phyloP scores from a whole-genome alignment of 2,888 invertebrate species.

The Melieria omissa region DNA sequence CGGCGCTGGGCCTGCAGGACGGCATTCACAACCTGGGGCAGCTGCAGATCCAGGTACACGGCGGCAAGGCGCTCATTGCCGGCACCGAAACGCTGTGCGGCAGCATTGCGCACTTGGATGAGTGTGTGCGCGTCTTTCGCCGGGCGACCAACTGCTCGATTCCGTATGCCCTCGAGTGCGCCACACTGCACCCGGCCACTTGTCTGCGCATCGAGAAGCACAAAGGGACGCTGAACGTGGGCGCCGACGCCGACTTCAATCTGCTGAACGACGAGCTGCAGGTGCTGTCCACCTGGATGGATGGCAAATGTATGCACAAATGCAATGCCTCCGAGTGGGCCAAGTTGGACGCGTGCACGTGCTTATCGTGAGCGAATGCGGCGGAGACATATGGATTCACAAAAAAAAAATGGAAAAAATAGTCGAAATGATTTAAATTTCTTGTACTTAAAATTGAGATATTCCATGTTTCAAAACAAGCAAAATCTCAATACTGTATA shows the following conservation, averaged over 20 bases:
- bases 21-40: slow-evolving; percentile 91
- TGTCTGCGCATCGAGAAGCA: slow-evolving; percentile 79
- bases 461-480: too few species aligned
- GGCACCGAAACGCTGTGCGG: slow-evolving; percentile 92
- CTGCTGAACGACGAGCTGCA: slow-evolving; percentile 80
- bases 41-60: slow-evolving; percentile 79
- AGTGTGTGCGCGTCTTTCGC: slow-evolving; percentile 85
- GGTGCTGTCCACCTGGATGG: slow-evolving; percentile 89
- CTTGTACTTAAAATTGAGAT: too few species aligned
- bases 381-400: too few species aligned
- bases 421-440: too few species aligned
- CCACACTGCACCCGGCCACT: slow-evolving; percentile 90
- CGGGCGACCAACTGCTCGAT: slow-evolving; percentile 84
- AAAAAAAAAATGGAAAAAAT: too few species aligned
- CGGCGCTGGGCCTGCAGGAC: slow-evolving; percentile 89
- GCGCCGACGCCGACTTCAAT: slow-evolving; percentile 95
- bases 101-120: slow-evolving; percentile 86
- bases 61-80: slow-evolving; percentile 81
- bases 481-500: too few species aligned
- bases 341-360: too few species aligned
- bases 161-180: slow-evolving; percentile 91
- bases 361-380: too few species aligned
- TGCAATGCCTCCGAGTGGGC: not conserved
- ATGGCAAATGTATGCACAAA: slow-evolving; percentile 80
- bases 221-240: slow-evolving; percentile 90